Evolutionary conservation across 2,113 vertebrate species (phyloP).

Genomic region (Spea multiplicata): DNA sequence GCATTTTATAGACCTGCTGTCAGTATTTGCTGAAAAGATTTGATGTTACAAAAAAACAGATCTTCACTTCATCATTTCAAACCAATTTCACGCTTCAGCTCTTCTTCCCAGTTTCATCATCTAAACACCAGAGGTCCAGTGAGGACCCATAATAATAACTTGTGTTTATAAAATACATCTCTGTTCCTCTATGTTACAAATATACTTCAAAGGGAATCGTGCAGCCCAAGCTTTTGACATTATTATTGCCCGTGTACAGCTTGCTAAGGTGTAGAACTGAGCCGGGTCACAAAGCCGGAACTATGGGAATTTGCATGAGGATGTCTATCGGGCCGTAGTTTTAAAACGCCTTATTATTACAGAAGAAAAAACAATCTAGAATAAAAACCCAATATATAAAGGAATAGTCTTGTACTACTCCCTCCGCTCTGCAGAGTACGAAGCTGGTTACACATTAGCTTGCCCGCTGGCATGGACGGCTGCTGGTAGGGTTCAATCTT

Average conservation of each 20-base stretch:
- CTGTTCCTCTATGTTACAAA: constrained; percentile 18
- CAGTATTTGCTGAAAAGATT: constrained; percentile 57
- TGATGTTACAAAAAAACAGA: constrained; percentile 60
- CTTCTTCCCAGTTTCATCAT: constrained; percentile 55
- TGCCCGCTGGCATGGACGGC: no score
- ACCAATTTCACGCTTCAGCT: constrained; percentile 67
- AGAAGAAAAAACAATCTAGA: no score
- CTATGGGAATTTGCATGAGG: not conserved
- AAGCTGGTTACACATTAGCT: no score
- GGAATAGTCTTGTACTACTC: no score
- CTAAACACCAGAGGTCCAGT: constrained; percentile 49
- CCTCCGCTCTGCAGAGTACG: no score
- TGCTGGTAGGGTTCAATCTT: no score
- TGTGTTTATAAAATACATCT: constrained; percentile 40
- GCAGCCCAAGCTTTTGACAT: constrained; percentile 15
- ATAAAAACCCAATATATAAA: no score
- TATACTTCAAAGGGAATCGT: constrained; percentile 14
- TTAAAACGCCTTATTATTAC: no score
- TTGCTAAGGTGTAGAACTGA: constrained; percentile 16
- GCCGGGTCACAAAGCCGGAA: constrained; percentile 11
- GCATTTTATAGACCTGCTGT: constrained; percentile 51
- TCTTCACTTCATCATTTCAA: constrained; percentile 66
- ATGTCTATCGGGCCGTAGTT: no score
- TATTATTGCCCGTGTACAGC: constrained; percentile 18
- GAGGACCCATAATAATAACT: constrained; percentile 33